These are phyloP conservation scores for Neolamprologus sp. DNA, from an alignment of 2,113 vertebrate genomes.

Conservation along the genomic window DNA sequence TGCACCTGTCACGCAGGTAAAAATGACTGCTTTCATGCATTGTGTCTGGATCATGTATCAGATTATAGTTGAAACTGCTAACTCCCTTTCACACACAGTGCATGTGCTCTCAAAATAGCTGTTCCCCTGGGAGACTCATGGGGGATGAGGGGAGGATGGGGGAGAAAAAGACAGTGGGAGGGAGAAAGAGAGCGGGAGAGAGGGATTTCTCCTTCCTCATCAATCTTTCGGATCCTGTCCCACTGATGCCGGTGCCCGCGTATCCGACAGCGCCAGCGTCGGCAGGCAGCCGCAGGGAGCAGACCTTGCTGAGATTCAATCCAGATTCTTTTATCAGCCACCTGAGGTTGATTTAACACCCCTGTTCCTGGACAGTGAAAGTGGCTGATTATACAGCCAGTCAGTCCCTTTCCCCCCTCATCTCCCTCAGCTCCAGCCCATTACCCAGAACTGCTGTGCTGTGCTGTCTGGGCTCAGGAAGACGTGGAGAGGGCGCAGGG, in stretches of 20 bases:
- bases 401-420: conserved; percentile 10
- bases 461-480: conserved; percentile 23
- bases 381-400: conserved; percentile 52
- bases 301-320: conserved; percentile 46
- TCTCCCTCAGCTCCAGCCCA: conserved; percentile 35
- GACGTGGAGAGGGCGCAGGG: not conserved
- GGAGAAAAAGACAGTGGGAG: not conserved
- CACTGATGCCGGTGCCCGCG: conserved; percentile 6
- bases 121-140: conserved; percentile 28
- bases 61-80: conserved; percentile 32
- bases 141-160: conserved; percentile 1
- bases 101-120: conserved; percentile 53
- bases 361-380: conserved; percentile 41
- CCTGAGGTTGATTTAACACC: conserved; percentile 69
- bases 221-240: conserved; percentile 46
- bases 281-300: conserved; percentile 26
- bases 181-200: not conserved
- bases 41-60: conserved; percentile 8
- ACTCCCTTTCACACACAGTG: conserved; percentile 31
- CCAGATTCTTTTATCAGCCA: conserved; percentile 61
- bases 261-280: conserved; percentile 9
- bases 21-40: not conserved
- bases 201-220: conserved; percentile 51
- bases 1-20: conserved; percentile 26
- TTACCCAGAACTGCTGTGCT: conserved; percentile 40